Evolutionary conservation across 2,888 invertebrate species (phyloP), one percentile per base, ranked within the genome.

Genomic region (Sericinus montela): DNA sequence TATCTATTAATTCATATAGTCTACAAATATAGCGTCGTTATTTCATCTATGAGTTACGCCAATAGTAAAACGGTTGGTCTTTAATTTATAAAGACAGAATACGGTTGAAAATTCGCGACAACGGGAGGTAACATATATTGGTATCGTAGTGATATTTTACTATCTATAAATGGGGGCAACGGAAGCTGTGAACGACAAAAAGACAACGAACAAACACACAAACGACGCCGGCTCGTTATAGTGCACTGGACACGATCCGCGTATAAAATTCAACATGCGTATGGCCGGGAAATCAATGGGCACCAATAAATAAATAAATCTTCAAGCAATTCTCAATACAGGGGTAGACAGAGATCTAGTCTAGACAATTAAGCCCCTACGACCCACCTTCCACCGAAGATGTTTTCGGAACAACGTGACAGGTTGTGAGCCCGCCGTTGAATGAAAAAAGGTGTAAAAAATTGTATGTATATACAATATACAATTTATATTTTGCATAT

Each of bases 161-260:
- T 51, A 52, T 55, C 55, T 48, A 50, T 52, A 55, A 45, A 53
- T 45, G 49, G 34, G 36, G 45, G 51, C 57, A 52, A 57, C 59
- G 61, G 66, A 63, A 62, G 60, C 62, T 59, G 55, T 43, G 55
- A 52, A 55, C 56, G 58, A 60, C 56, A 57, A 56, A 59, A 56
- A 56, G 58, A 52, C 52, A 38, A 44, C 47, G 34, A 60, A 59
- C 62, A 59, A 51, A 55, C 51, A 54, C 51, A 57, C 62, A 65
- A 61, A 62, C 63, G 63, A 54, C 55, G 62, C 67, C 68, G 69
- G 49, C 67, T 71, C 60, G 57, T 61, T 61, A 58, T 56, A 56
- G 49, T 45, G 47, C 50, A 41, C 57, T 30, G 35, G 54, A 67
- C 71, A 63, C 60, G 65, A 60, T 55, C 55, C 42, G 64, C 51